Evolutionary conservation across 2,113 vertebrate species (phyloP).

Genomic region (Rhinopomastus cyanomelas): DNA sequence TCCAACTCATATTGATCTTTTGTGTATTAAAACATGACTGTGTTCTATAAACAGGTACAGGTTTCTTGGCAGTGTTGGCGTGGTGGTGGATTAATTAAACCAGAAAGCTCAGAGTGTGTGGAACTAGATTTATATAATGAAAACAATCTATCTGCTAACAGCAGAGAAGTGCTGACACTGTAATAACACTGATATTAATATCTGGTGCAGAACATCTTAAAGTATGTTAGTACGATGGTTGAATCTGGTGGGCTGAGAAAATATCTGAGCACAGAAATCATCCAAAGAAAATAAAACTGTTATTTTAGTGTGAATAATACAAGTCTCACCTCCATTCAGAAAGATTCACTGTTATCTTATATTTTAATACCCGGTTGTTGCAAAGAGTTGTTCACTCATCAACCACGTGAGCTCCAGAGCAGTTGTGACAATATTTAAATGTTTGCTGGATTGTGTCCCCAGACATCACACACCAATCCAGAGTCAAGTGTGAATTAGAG

Average conservation of each 20-base stretch:
- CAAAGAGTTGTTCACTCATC: neutral
- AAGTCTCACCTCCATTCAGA: neutral
- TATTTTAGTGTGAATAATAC: neutral
- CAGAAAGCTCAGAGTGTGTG: constrained; percentile 25
- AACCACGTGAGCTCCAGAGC: fast-evolving
- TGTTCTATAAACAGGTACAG: constrained; percentile 48
- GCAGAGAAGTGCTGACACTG: constrained; percentile 42
- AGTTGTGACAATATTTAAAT: neutral
- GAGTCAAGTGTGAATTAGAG: neutral
- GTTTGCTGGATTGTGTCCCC: neutral
- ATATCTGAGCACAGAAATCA: neutral
- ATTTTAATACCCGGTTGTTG: neutral
- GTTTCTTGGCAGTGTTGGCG: constrained; percentile 33
- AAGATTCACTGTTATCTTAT: neutral
- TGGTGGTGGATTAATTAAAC: constrained; percentile 59
- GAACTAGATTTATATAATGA: constrained; percentile 63
- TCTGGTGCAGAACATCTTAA: constrained; percentile 7
- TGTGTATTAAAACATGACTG: constrained; percentile 22
- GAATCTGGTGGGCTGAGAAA: constrained; percentile 16
- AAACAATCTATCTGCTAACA: constrained; percentile 64
- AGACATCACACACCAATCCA: neutral
- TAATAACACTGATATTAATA: constrained; percentile 58
- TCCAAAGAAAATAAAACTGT: neutral
- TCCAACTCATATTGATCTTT: constrained; percentile 33
- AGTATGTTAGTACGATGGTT: neutral